phyloP scores from a whole-genome alignment of 2,888 invertebrate species.

The Folsomia manolachei region DNA sequence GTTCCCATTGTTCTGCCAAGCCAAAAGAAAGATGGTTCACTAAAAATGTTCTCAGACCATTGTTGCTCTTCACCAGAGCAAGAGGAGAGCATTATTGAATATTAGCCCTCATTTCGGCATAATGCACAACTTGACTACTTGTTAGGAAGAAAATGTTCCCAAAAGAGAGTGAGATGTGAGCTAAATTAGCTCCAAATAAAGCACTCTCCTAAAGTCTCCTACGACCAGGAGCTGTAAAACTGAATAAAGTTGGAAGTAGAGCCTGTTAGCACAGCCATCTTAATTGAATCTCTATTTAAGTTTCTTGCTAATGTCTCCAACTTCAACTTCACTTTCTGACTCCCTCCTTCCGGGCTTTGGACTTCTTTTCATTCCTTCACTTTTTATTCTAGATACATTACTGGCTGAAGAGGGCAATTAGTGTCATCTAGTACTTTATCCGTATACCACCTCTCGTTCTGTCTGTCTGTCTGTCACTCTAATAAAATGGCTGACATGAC shows the following conservation, averaged over 20 bases:
- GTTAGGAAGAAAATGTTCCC: too few species aligned
- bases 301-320: background rate
- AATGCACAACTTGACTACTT: too few species aligned
- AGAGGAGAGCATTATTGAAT: too few species aligned
- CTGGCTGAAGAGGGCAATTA: background rate
- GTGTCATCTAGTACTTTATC: background rate
- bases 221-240: too few species aligned
- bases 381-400: background rate
- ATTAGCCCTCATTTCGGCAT: too few species aligned
- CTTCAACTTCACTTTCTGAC: too few species aligned
- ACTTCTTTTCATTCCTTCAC: background rate
- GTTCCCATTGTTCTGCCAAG: background rate
- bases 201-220: too few species aligned
- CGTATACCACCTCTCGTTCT: too few species aligned
- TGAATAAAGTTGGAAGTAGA: background rate
- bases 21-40: background rate
- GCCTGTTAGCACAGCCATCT: background rate
- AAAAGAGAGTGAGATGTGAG: background rate
- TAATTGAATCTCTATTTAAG: background rate
- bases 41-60: background rate
- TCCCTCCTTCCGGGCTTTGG: background rate
- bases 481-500: too few species aligned
- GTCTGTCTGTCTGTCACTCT: too few species aligned
- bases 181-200: too few species aligned
- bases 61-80: background rate